phyloP scores from a whole-genome alignment of 2,113 vertebrate genomes.

The Toxotes chatareus region DNA sequence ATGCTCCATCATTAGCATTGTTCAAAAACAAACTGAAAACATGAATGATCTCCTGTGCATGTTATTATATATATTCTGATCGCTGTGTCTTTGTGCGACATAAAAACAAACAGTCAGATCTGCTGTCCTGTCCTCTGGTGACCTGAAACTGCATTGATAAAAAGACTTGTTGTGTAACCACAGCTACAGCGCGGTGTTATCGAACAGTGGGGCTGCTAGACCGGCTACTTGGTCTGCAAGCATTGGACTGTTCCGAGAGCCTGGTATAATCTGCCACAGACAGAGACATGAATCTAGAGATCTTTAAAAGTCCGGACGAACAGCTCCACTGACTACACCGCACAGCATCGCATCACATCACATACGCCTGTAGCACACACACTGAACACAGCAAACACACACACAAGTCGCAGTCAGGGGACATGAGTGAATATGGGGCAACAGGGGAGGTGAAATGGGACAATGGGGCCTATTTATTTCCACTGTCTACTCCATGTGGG shows the following conservation, averaged over 20 bases:
- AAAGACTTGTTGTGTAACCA: conserved; percentile 37
- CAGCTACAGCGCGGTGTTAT: background rate
- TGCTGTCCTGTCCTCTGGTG: conserved; percentile 7
- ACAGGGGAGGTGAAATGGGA: no score
- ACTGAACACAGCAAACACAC: background rate
- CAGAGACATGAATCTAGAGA: background rate
- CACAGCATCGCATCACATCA: background rate
- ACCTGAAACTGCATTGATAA: conserved; percentile 29
- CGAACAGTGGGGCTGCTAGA: conserved; percentile 6
- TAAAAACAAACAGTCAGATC: background rate
- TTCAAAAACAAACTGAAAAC: background rate
- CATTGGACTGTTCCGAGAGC: background rate
- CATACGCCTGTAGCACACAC: background rate
- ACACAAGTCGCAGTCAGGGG: background rate
- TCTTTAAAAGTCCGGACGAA: background rate
- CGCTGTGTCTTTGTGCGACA: background rate
- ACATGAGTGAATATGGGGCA: no score
- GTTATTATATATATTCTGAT: background rate
- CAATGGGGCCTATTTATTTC: background rate
- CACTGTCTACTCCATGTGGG: background rate
- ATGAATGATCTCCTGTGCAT: background rate
- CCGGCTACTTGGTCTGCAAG: background rate
- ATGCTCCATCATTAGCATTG: background rate
- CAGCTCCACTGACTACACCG: background rate
- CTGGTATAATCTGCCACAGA: background rate